These are phyloP conservation scores for Netelia inedita DNA, from an alignment of 2,888 invertebrate genomes.

Conservation along the genomic window DNA sequence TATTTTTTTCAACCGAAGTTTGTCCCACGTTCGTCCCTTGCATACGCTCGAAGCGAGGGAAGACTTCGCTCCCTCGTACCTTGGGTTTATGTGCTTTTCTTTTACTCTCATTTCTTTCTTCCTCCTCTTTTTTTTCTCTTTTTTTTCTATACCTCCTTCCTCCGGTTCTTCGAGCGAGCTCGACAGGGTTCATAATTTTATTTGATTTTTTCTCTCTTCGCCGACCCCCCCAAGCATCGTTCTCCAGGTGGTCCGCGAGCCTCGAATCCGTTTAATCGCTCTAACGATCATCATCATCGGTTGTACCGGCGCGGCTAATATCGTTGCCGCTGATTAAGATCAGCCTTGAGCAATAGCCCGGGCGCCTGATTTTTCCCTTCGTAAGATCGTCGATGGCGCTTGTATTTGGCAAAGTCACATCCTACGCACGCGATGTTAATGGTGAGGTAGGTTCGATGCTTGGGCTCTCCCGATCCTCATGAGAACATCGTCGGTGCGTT, in stretches of 20 bases:
- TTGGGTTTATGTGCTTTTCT: slow-evolving; percentile 38
- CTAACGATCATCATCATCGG: slow-evolving; percentile 73
- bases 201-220: slow-evolving; percentile 66
- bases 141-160: slow-evolving; percentile 45
- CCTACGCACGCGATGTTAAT: slow-evolving; percentile 45
- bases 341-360: slow-evolving; percentile 61
- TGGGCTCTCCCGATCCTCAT: slow-evolving; percentile 11
- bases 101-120: slow-evolving; percentile 34
- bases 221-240: slow-evolving; percentile 70
- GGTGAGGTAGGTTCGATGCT: not conserved
- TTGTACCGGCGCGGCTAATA: slow-evolving; percentile 69
- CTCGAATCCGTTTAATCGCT: slow-evolving; percentile 72
- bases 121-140: slow-evolving; percentile 24
- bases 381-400: slow-evolving; percentile 58
- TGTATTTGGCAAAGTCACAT: slow-evolving; percentile 70
- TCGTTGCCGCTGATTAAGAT: slow-evolving; percentile 75
- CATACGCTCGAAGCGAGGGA: slow-evolving; percentile 6
- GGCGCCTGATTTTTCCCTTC: not conserved
- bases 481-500: slow-evolving; percentile 33
- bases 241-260: slow-evolving; percentile 77
- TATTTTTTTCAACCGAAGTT: slow-evolving; percentile 20
- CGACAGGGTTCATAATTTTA: slow-evolving; percentile 60
- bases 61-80: slow-evolving; percentile 39
- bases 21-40: slow-evolving; percentile 39
- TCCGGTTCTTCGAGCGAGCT: slow-evolving; percentile 35